Percentiles rank a stretch among this genome's conserved stretches.
These are phyloP conservation scores for Tenthredo amoena DNA, from an alignment of 2,888 invertebrate genomes.

Conservation along the genomic window DNA sequence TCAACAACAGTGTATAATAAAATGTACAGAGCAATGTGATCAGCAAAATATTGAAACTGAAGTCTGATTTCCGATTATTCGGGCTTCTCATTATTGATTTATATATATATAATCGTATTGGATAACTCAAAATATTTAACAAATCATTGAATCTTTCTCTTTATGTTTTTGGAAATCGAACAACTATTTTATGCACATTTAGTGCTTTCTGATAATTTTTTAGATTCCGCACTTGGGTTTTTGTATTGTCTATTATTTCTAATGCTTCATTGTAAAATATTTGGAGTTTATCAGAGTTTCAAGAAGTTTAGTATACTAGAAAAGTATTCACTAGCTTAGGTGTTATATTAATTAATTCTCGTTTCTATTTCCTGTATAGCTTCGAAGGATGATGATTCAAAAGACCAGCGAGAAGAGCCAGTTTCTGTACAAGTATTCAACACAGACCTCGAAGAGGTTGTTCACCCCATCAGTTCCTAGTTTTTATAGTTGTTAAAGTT, in stretches of 20 bases:
- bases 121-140: neutral
- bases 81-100: neutral
- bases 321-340: neutral
- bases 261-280: neutral
- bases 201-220: neutral
- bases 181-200: neutral
- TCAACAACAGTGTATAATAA: constrained; percentile 68
- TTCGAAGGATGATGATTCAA: neutral
- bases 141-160: neutral
- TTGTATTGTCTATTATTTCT: neutral
- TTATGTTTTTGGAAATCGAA: neutral
- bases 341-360: neutral
- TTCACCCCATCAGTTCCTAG: constrained; percentile 23
- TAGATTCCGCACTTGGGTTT: neutral
- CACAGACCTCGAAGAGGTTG: constrained; percentile 10
- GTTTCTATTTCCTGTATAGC: neutral
- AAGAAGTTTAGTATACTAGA: neutral
- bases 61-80: neutral
- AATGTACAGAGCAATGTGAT: constrained; percentile 56
- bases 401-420: neutral
- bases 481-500: neutral
- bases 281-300: neutral
- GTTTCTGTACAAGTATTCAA: neutral
- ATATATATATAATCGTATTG: neutral
- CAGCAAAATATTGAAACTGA: constrained; percentile 9